Percentiles rank a stretch among this genome's conserved stretches.
Conservation (phyloP, 1,140 invertebrate species). For the Drepana arcuata region DNA sequence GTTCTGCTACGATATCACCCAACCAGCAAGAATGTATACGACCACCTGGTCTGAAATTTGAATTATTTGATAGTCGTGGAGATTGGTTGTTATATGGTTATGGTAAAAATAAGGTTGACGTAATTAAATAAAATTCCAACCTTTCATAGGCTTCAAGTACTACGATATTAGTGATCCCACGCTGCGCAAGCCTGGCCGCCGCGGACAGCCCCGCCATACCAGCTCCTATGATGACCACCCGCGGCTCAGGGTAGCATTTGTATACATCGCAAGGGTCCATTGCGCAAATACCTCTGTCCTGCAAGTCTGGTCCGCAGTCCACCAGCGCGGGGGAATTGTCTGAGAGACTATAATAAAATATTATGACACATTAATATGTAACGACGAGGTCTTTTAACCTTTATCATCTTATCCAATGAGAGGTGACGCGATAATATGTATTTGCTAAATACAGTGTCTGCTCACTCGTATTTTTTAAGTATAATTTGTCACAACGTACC, state of each 20-base stretch:
- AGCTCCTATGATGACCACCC: conserved; percentile 78
- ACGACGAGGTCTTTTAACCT: not conserved
- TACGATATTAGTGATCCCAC: conserved; percentile 76
- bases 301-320: conserved; percentile 39
- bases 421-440: too few relatives aligned
- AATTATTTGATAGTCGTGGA: conserved; percentile 3
- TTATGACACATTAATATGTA: not conserved
- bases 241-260: conserved; percentile 72
- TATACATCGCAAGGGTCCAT: conserved; percentile 35
- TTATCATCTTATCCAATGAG: too few relatives aligned
- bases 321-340: conserved; percentile 21
- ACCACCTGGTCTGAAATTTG: conserved; percentile 69
- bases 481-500: conserved; percentile 8
- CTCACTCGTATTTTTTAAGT: not conserved
- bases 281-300: conserved; percentile 38
- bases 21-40: conserved; percentile 79
- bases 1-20: conserved; percentile 78
- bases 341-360: conserved; percentile 19
- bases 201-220: conserved; percentile 81
- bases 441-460: too few relatives aligned
- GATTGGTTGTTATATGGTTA: too few relatives aligned
- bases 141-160: conserved; percentile 79
- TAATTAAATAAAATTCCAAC: conserved; percentile 40
- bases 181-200: conserved; percentile 75
- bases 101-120: too few relatives aligned